Evolutionary conservation across 1,140 invertebrate genomes (phyloP).

Genomic region (Orchesella cincta): DNA sequence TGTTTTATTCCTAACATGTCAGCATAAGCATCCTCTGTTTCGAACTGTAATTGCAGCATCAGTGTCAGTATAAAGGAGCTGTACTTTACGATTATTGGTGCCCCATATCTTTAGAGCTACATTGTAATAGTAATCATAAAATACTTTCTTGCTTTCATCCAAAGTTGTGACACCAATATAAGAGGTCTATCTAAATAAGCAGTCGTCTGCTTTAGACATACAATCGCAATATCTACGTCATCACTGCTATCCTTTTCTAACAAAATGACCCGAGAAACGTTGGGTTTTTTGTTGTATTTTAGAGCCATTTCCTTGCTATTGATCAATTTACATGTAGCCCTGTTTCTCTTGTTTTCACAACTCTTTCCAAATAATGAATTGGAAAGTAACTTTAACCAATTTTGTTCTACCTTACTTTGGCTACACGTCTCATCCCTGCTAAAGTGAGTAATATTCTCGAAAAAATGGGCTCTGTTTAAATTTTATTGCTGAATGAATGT

Average conservation of each 20-base stretch:
- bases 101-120: not conserved
- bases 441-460: not conserved
- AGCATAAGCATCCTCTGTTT: not conserved
- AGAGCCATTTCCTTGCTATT: not conserved
- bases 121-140: not conserved
- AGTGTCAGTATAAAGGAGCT: not conserved
- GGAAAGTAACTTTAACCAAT: not conserved
- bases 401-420: not conserved
- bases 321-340: not conserved
- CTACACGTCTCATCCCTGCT: not conserved
- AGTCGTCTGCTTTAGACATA: not conserved
- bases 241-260: not conserved
- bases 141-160: not conserved
- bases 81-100: not conserved
- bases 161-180: not conserved
- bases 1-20: not conserved
- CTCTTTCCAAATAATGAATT: not conserved
- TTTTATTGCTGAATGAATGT: not conserved
- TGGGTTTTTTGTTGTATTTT: not conserved
- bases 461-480: not conserved
- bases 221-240: not conserved
- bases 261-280: not conserved
- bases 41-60: too few species aligned
- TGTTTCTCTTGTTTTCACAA: not conserved
- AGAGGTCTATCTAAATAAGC: not conserved